A percentile compares a stretch with the other conserved stretches of the same genome.
Conservation (phyloP, 2,888 invertebrate genomes). For the Axea sp. region DNA sequence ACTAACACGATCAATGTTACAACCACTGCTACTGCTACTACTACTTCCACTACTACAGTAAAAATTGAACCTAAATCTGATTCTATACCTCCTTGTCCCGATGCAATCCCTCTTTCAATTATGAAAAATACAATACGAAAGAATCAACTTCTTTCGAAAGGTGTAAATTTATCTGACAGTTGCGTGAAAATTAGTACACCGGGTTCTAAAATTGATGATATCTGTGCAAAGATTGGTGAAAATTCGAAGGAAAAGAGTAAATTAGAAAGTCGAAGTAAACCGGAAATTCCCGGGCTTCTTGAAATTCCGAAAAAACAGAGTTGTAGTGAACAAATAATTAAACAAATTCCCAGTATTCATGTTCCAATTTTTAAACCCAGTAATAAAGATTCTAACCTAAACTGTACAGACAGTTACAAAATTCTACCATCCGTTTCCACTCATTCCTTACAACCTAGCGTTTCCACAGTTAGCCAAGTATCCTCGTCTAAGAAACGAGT, state of each 20-base stretch:
- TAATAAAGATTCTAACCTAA: slow-evolving; percentile 55
- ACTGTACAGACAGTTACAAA: slow-evolving; percentile 48
- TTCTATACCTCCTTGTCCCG: slow-evolving; percentile 76
- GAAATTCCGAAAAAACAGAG: slow-evolving; percentile 73
- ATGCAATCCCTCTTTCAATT: slow-evolving; percentile 76
- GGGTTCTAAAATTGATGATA: slow-evolving; percentile 76
- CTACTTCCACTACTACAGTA: slow-evolving; percentile 10
- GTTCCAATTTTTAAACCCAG: slow-evolving; percentile 74
- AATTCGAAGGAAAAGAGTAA: slow-evolving; percentile 76
- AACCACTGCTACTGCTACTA: not conserved
- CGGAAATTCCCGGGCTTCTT: slow-evolving; percentile 75
- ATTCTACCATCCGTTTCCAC: slow-evolving; percentile 29
- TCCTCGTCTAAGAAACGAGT: slow-evolving; percentile 67
- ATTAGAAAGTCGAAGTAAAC: slow-evolving; percentile 70
- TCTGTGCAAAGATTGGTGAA: slow-evolving; percentile 77
- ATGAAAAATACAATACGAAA: slow-evolving; percentile 75
- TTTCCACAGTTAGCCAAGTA: slow-evolving; percentile 53
- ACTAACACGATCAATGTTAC: not conserved
- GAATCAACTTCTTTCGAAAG: slow-evolving; percentile 73
- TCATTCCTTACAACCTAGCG: slow-evolving; percentile 39
- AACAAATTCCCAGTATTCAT: slow-evolving; percentile 74
- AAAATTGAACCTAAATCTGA: slow-evolving; percentile 65
- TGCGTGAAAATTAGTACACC: slow-evolving; percentile 74
- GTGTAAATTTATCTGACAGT: slow-evolving; percentile 74
- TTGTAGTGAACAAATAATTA: slow-evolving; percentile 54